Percentiles rank a stretch among this genome's conserved stretches.
phyloP scores from a whole-genome alignment of 2,888 invertebrate species.

The Gryllus longicercus region DNA sequence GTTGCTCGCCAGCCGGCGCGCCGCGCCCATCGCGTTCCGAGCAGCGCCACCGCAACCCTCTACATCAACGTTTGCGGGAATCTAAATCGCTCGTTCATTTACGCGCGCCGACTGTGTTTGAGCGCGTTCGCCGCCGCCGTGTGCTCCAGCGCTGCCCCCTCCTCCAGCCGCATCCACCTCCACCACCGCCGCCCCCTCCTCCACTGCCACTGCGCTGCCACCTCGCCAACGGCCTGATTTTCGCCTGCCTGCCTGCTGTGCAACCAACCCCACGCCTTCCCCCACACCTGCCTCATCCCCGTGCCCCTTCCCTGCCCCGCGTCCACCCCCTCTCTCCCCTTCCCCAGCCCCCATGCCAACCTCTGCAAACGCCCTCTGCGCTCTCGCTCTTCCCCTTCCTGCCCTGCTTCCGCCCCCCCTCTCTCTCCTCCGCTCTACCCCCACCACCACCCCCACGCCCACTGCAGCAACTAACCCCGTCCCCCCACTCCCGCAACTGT shows the following conservation, averaged over 20 bases:
- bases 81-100: constrained; percentile 2
- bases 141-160: background rate
- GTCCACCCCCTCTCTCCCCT: no score
- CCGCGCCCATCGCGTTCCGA: background rate
- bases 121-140: background rate
- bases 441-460: no score
- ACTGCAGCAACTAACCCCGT: no score
- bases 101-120: background rate
- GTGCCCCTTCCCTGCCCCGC: no score
- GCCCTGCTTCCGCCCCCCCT: background rate
- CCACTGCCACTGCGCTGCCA: background rate
- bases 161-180: background rate
- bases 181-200: background rate
- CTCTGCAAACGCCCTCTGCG: background rate
- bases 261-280: no score
- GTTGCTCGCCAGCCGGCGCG: background rate
- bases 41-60: background rate
- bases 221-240: no score
- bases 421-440: background rate
- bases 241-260: no score
- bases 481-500: no score
- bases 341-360: background rate
- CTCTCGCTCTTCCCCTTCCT: background rate
- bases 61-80: background rate
- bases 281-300: no score